Evolutionary conservation across 2,888 invertebrate genomes (phyloP).

Genomic region (Griposia aprilina): DNA sequence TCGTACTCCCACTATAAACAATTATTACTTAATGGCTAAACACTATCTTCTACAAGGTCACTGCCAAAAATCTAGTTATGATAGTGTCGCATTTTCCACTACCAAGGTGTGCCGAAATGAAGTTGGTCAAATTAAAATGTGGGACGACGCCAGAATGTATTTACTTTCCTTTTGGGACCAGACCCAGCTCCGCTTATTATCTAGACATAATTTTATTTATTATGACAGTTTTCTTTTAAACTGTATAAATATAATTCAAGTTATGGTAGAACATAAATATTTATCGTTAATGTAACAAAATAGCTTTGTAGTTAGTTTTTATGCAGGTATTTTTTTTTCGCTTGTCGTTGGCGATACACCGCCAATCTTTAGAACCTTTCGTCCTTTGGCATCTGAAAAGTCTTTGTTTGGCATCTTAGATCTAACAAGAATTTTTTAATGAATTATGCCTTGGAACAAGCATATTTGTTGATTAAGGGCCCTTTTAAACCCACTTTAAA

Average conservation of each 20-base stretch:
- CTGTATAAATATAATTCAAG: slow-evolving; percentile 17
- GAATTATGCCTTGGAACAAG: slow-evolving; percentile 18
- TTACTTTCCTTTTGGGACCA: slow-evolving; percentile 64
- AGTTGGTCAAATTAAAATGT: slow-evolving; percentile 70
- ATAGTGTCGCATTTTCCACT: slow-evolving; percentile 40
- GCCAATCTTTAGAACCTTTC: slow-evolving; percentile 53
- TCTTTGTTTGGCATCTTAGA: too few species aligned
- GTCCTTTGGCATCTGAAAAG: slow-evolving; percentile 35
- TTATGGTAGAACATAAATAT: slow-evolving; percentile 19
- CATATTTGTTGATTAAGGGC: slow-evolving; percentile 30
- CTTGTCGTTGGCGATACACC: slow-evolving; percentile 27
- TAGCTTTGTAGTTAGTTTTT: slow-evolving; percentile 27
- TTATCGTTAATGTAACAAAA: slow-evolving; percentile 55
- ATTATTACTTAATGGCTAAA: slow-evolving; percentile 29
- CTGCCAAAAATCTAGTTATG: slow-evolving; percentile 37
- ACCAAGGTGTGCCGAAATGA: slow-evolving; percentile 66
- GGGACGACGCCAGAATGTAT: slow-evolving; percentile 57
- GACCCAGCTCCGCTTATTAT: slow-evolving; percentile 66
- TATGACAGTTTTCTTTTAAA: slow-evolving; percentile 50
- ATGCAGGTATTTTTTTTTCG: slow-evolving; percentile 17
- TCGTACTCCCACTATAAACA: slow-evolving; percentile 13
- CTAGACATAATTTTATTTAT: slow-evolving; percentile 66
- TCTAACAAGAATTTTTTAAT: slow-evolving; percentile 39
- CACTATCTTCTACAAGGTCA: slow-evolving; percentile 43
- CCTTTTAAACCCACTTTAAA: not conserved